Conservation (phyloP, 2,113 vertebrate genomes). For the Prionailurus bengalensis region DNA sequence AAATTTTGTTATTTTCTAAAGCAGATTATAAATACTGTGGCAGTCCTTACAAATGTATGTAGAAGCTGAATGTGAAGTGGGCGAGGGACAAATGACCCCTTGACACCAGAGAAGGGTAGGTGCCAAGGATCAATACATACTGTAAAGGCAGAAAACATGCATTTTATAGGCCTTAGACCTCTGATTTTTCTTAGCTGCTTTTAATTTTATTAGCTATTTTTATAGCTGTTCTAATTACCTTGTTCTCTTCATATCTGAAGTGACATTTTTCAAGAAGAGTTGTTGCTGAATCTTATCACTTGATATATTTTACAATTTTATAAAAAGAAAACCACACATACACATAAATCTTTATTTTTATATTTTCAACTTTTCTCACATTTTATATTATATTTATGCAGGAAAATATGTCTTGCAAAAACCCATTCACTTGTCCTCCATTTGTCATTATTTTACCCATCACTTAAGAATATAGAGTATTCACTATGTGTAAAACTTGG, state of each 20-base stretch:
- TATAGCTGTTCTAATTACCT: neutral
- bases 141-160: neutral
- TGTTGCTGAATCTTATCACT: neutral
- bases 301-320: neutral
- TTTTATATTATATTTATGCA: slow-evolving; percentile 22
- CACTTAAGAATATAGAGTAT: neutral
- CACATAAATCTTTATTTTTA: neutral
- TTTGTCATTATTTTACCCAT: slow-evolving; percentile 28
- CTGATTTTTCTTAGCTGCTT: neutral
- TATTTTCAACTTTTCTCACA: slow-evolving; percentile 23
- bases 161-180: neutral
- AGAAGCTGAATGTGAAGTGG: neutral
- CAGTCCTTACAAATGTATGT: neutral
- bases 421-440: neutral
- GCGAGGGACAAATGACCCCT: neutral
- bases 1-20: neutral
- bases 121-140: neutral
- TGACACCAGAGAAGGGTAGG: neutral
- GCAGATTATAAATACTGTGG: neutral
- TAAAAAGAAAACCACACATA: neutral
- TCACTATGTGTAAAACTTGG: neutral
- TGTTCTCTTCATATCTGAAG: neutral
- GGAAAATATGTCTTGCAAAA: slow-evolving; percentile 11
- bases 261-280: neutral
- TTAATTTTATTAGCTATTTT: neutral